phyloP scores from a whole-genome alignment of 92 coral and sea anemone species.

The Virgularia gustaviana region DNA sequence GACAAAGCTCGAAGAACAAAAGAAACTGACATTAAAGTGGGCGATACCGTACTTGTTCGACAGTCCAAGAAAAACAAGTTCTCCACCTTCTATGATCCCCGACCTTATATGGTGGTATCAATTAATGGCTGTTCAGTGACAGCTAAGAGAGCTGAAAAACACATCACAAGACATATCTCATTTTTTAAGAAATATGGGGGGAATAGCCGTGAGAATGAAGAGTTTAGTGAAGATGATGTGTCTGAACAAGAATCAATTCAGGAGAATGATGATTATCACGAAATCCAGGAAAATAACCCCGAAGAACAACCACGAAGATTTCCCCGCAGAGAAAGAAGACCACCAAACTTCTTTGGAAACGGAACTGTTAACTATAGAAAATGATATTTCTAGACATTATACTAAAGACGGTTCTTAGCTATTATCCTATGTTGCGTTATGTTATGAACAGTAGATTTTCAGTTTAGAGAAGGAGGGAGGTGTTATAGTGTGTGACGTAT shows the following conservation, averaged over 20 bases:
- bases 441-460: too few species aligned
- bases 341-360: too few species aligned
- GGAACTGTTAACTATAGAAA: too few species aligned
- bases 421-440: too few species aligned
- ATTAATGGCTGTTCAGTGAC: background rate
- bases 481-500: too few species aligned
- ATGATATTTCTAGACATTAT: too few species aligned
- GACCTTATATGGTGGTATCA: constrained; percentile 6
- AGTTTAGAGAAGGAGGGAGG: too few species aligned
- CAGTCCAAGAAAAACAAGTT: constrained; percentile 28
- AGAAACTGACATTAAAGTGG: constrained; percentile 12
- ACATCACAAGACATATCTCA: background rate
- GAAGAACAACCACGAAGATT: too few species aligned
- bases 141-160: background rate
- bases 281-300: too few species aligned
- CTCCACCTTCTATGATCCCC: background rate
- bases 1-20: constrained; percentile 17
- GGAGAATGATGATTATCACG: too few species aligned
- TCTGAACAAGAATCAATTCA: background rate
- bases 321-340: too few species aligned
- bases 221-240: background rate
- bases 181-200: background rate
- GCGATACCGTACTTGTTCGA: constrained; percentile 18
- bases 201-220: background rate
- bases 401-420: too few species aligned